A percentile compares a stretch with the other conserved stretches of the same genome.
Conservation (phyloP, 2,113 vertebrate genomes). For the Cnemophilus loriae region DNA sequence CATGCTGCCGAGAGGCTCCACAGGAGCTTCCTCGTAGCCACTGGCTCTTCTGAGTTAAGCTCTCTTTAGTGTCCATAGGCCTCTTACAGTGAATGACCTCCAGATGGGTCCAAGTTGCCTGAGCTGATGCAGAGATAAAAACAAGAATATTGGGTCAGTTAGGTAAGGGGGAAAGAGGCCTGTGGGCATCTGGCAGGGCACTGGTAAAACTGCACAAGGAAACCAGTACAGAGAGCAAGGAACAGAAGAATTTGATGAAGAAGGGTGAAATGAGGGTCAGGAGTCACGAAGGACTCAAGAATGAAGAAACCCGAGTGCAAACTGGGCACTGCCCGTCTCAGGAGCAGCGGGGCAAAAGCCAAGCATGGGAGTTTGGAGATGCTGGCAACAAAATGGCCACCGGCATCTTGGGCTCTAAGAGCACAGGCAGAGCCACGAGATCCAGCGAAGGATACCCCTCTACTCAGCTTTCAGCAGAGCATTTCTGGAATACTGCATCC, state of each 20-base stretch:
- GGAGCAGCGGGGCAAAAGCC: background rate
- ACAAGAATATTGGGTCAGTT: background rate
- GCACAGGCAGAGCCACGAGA: background rate
- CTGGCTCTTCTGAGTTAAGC: background rate
- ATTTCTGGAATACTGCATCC: background rate
- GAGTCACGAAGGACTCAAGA: background rate
- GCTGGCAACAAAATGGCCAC: background rate
- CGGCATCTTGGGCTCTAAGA: background rate
- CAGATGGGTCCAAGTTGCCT: background rate
- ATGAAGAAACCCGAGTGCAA: background rate
- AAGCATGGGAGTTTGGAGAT: background rate
- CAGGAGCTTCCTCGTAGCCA: conserved; percentile 4
- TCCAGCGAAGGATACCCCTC: background rate
- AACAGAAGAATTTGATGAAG: background rate
- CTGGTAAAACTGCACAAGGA: background rate
- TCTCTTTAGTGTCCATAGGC: background rate
- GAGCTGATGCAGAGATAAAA: background rate
- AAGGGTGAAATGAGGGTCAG: background rate
- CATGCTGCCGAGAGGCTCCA: background rate
- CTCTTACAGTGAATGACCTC: background rate
- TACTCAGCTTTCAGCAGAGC: background rate
- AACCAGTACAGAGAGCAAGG: background rate
- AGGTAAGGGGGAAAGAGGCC: background rate
- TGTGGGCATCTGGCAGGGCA: background rate
- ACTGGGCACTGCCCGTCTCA: background rate